Evolutionary conservation across 2,113 vertebrate genomes (phyloP).

Genomic region (Trichomycterus rosablanca): DNA sequence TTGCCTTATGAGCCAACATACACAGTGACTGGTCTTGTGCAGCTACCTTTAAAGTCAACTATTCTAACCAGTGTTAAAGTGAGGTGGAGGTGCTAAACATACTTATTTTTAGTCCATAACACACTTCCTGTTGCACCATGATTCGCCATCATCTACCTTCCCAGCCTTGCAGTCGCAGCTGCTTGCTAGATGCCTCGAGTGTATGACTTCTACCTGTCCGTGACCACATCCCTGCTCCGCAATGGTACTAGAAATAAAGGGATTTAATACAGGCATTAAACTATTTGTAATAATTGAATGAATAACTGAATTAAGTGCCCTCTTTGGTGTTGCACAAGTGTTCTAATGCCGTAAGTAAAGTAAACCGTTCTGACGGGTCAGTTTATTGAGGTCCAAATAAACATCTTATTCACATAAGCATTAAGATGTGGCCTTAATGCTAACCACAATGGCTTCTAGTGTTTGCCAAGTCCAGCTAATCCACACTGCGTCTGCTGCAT

Average conservation of each 20-base stretch:
- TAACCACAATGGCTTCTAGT: constrained; percentile 57
- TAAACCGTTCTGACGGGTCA: too few species aligned
- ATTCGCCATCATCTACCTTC: constrained; percentile 34
- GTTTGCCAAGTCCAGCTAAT: constrained; percentile 54
- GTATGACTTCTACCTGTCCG: constrained; percentile 29
- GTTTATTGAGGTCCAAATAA: constrained; percentile 31
- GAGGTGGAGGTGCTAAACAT: not conserved
- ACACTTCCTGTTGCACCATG: constrained; percentile 28
- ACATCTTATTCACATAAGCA: constrained; percentile 44
- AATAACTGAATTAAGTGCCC: too few species aligned
- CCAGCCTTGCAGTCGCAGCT: constrained; percentile 29
- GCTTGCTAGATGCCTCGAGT: constrained; percentile 33
- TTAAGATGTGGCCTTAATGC: constrained; percentile 45
- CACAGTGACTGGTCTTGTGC: too few species aligned
- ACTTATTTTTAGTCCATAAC: constrained; percentile 15
- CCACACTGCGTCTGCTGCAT: constrained; percentile 51
- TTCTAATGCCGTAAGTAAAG: too few species aligned
- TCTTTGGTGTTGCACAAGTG: too few species aligned
- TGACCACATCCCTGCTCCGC: not conserved
- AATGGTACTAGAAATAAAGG: too few species aligned
- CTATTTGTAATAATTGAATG: too few species aligned
- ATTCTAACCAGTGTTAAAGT: too few species aligned
- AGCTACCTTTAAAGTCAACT: too few species aligned
- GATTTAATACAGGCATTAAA: too few species aligned
- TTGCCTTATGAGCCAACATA: too few species aligned